Percentiles rank a stretch among this genome's conserved stretches.
phyloP scores from a whole-genome alignment of 2,888 invertebrate species.

The Dicycla oo region DNA sequence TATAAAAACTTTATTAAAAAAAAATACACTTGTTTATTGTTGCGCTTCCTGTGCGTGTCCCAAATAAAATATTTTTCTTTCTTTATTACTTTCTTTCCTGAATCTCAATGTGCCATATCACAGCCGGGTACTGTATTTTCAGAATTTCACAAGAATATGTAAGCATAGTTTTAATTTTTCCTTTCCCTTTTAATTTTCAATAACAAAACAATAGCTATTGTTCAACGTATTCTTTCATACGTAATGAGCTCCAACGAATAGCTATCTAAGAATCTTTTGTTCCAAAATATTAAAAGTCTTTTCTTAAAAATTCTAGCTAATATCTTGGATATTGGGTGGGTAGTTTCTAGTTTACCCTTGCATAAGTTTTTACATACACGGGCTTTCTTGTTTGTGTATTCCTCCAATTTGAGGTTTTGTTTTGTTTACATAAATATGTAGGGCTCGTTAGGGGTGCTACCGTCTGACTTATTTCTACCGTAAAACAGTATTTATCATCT shows the following conservation, averaged over 20 bases:
- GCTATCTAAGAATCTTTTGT: conserved; percentile 56
- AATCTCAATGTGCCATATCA: neutral
- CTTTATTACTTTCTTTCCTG: too few relatives aligned
- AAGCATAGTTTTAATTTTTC: too few relatives aligned
- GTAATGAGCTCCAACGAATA: conserved; percentile 53
- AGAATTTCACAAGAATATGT: neutral
- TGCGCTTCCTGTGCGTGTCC: too few relatives aligned
- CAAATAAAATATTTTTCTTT: too few relatives aligned
- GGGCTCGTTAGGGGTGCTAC: neutral
- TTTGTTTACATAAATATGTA: conserved; percentile 1
- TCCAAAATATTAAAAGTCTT: conserved; percentile 55
- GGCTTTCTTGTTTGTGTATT: neutral
- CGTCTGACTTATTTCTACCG: neutral
- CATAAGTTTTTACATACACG: conserved; percentile 6
- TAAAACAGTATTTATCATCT: neutral
- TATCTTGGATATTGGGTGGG: conserved; percentile 44
- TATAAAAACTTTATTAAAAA: too few relatives aligned
- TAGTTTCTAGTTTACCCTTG: conserved; percentile 8
- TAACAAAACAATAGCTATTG: conserved; percentile 53
- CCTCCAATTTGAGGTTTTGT: neutral
- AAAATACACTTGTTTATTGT: too few relatives aligned
- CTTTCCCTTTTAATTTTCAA: conserved; percentile 52
- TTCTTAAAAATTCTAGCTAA: conserved; percentile 40
- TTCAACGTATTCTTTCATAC: conserved; percentile 37
- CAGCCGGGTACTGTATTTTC: neutral